phyloP scores from a whole-genome alignment of 2,113 vertebrate genomes.

The Ursus arctos region DNA sequence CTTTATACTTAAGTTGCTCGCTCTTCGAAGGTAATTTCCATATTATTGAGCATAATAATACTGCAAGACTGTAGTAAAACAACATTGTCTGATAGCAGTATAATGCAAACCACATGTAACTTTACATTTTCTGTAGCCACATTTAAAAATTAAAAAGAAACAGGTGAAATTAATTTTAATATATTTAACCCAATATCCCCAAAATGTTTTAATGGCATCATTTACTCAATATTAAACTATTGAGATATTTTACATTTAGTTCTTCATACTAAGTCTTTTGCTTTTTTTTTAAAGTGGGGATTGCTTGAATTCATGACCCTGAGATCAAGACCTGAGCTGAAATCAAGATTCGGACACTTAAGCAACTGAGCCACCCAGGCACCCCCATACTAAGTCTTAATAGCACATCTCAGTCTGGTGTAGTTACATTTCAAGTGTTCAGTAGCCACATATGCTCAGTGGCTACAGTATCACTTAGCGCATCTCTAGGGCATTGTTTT shows the following conservation, averaged over 20 bases:
- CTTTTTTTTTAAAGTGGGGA: not conserved
- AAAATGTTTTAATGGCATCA: not conserved
- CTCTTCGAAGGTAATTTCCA: not conserved
- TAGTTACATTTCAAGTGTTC: not conserved
- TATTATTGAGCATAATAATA: not conserved
- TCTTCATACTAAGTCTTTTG: not conserved
- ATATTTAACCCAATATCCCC: not conserved
- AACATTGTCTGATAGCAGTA: not conserved
- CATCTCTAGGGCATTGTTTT: not conserved
- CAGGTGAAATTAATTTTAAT: constrained; percentile 8
- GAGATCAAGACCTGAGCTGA: not conserved
- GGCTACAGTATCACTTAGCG: not conserved
- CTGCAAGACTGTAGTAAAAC: not conserved
- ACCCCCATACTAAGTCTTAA: not conserved
- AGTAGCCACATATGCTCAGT: not conserved
- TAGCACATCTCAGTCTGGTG: not conserved
- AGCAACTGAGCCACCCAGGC: not conserved
- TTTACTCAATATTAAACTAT: not conserved
- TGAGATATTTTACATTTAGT: not conserved
- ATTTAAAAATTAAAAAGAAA: constrained; percentile 26
- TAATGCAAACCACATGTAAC: not conserved
- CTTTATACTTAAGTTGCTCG: not conserved
- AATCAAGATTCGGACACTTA: not conserved
- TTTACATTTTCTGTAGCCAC: not conserved
- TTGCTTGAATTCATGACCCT: not conserved